Conservation (phyloP, 2,113 vertebrate species). For the Eudyptes chrysolophus region DNA sequence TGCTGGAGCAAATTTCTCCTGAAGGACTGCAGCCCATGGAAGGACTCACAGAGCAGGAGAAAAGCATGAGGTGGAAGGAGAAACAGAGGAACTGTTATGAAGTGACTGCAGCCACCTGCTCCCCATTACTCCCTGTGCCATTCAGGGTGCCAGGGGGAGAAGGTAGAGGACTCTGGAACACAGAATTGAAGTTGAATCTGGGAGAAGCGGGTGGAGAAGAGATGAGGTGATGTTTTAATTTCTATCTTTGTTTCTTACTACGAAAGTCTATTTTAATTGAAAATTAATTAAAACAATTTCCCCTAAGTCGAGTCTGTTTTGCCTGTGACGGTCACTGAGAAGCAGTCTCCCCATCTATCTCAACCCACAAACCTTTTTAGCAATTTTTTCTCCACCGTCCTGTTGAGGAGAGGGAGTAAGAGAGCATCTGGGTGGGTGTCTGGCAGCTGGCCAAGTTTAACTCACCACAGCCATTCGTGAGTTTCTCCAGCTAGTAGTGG, state of each 20-base stretch:
- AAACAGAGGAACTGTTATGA: not conserved
- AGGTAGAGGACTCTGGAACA: not conserved
- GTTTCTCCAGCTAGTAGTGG: not conserved
- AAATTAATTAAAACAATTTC: not conserved
- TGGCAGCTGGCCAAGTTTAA: not conserved
- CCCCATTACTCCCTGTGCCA: too few relatives aligned
- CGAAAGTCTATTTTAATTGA: not conserved
- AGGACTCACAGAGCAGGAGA: not conserved
- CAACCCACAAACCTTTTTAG: not conserved
- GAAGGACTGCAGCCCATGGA: not conserved
- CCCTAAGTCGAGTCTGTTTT: not conserved
- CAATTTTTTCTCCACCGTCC: not conserved
- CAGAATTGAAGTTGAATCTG: not conserved
- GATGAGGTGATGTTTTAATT: not conserved
- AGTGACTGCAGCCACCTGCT: not conserved
- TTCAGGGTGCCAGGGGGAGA: not conserved
- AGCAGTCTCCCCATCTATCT: not conserved
- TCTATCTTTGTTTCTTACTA: not conserved
- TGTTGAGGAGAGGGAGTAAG: not conserved
- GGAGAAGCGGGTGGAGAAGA: not conserved
- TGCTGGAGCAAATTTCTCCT: not conserved
- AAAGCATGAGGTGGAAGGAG: not conserved
- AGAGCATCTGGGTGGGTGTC: not conserved
- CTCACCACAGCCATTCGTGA: not conserved
- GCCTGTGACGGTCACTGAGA: not conserved